A percentile compares a stretch with the other conserved stretches of the same genome.
phyloP scores from a whole-genome alignment of 2,113 vertebrate genomes.

The Urocitellus parryii region DNA sequence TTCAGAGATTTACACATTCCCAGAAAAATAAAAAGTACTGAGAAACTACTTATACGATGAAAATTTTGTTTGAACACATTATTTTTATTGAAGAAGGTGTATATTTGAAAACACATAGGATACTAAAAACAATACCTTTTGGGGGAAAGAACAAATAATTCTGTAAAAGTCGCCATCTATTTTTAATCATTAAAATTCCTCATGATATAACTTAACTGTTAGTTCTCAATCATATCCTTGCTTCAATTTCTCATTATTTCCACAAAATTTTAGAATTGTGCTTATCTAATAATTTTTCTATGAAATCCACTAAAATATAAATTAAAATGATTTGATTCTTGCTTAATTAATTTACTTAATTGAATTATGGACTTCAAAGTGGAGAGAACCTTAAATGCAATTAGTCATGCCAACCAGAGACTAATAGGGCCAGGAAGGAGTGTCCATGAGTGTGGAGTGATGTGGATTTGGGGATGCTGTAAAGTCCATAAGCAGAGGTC shows the following conservation, averaged over 20 bases:
- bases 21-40: background rate
- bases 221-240: background rate
- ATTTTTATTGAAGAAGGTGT: background rate
- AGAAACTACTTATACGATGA: background rate
- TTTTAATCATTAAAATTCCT: background rate
- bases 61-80: background rate
- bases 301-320: background rate
- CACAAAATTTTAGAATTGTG: background rate
- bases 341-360: background rate
- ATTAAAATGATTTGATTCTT: background rate
- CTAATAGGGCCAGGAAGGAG: background rate
- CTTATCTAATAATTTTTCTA: background rate
- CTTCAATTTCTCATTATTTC: conserved; percentile 34
- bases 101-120: background rate
- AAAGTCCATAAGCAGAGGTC: background rate
- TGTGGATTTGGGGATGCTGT: background rate
- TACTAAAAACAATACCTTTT: background rate
- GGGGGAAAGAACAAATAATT: background rate
- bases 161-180: background rate
- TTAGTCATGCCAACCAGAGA: background rate
- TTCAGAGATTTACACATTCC: background rate
- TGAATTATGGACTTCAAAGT: conserved; percentile 5
- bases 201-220: background rate
- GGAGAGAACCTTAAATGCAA: background rate
- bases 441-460: accelerated